These are phyloP conservation scores for Carassius gibelio DNA, from an alignment of 2,113 vertebrate species.

Conservation along the genomic window DNA sequence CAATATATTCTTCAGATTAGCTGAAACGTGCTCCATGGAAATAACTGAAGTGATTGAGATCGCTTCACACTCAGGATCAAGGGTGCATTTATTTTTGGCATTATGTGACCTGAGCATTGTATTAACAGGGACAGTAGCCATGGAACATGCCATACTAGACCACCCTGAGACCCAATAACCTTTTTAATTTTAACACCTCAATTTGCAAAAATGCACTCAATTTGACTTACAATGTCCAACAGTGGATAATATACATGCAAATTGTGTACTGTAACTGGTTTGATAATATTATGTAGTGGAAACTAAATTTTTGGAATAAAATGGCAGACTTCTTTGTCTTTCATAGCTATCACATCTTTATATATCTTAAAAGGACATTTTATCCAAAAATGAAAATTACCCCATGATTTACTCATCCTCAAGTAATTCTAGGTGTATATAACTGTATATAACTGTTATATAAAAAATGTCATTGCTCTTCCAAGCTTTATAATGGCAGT, in stretches of 20 bases:
- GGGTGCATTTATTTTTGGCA: slow-evolving; percentile 9
- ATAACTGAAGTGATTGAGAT: slow-evolving; percentile 29
- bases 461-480: too few relatives aligned
- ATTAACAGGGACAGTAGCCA: slow-evolving; percentile 12
- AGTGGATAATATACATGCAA: background rate
- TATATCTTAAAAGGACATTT: too few relatives aligned
- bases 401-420: too few relatives aligned
- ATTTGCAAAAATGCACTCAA: background rate
- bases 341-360: too few relatives aligned
- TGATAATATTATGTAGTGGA: background rate
- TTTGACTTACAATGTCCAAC: background rate
- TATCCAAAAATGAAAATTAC: too few relatives aligned
- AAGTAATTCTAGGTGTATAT: too few relatives aligned
- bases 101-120: background rate
- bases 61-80: background rate
- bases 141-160: slow-evolving; percentile 18
- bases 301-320: background rate
- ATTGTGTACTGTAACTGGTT: background rate
- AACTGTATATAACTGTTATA: too few relatives aligned
- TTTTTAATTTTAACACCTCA: background rate
- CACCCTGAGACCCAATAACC: background rate
- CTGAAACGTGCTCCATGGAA: slow-evolving; percentile 12
- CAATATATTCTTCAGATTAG: slow-evolving; percentile 24
- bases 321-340: too few relatives aligned
- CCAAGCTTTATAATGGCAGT: too few relatives aligned